Conservation (phyloP, 2,113 vertebrate genomes). For the Formicarius rufipectus region DNA sequence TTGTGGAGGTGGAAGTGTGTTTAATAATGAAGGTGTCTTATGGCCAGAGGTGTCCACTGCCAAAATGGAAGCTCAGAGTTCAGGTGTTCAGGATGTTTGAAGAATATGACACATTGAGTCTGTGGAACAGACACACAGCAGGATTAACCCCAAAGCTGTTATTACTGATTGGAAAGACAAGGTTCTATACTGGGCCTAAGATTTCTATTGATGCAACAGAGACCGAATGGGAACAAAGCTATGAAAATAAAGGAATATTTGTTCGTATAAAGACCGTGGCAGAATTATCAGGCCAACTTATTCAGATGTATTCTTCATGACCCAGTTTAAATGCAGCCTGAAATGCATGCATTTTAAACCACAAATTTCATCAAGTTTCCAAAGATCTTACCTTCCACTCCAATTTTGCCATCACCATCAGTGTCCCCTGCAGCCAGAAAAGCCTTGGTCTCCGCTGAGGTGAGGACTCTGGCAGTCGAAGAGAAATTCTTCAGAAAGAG, state of each 20-base stretch:
- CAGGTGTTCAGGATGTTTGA: background rate
- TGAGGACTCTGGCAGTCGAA: constrained; percentile 77
- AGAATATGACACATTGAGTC: background rate
- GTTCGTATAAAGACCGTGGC: background rate
- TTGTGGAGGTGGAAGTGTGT: background rate
- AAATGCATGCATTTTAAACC: background rate
- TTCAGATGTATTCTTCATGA: background rate
- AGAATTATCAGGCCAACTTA: background rate
- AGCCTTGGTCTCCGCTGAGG: constrained; percentile 76
- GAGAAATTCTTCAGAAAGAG: constrained; percentile 86
- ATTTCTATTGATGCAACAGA: background rate
- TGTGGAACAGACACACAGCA: background rate
- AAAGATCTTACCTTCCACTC: constrained; percentile 77
- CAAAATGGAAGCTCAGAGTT: background rate
- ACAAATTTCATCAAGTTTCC: background rate
- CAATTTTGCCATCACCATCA: constrained; percentile 87
- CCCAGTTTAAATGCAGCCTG: background rate
- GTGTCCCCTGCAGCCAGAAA: constrained; percentile 82
- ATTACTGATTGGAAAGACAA: background rate
- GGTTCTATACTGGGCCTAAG: background rate
- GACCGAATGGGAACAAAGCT: background rate
- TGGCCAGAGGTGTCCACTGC: background rate
- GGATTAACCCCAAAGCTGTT: background rate
- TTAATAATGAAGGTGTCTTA: background rate
- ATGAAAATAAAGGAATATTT: background rate